These are phyloP conservation scores for Cromileptes altivelis DNA, from an alignment of 2,113 vertebrate genomes.

Conservation along the genomic window DNA sequence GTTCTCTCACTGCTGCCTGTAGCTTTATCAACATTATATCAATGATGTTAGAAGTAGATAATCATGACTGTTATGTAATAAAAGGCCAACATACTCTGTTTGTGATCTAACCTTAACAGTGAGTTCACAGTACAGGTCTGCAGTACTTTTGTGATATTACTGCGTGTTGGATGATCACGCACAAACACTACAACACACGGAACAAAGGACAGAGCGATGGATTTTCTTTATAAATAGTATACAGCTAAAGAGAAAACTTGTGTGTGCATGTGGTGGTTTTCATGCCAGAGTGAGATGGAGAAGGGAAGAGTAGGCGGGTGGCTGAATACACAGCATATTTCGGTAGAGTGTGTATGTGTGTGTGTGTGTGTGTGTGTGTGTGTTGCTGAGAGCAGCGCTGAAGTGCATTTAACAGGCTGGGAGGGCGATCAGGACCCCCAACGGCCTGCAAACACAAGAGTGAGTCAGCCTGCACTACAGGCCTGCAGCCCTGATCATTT, in stretches of 20 bases:
- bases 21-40: not conserved
- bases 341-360: not conserved
- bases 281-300: conserved; percentile 40
- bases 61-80: conserved; percentile 2
- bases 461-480: conserved; percentile 53
- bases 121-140: not conserved
- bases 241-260: conserved; percentile 15
- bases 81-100: not conserved
- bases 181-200: not conserved
- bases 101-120: not conserved
- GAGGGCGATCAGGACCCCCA: conserved; percentile 46
- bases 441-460: conserved; percentile 30
- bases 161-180: not conserved
- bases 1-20: not conserved
- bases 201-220: not conserved
- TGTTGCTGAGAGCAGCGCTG: conserved; percentile 40
- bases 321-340: conserved; percentile 35
- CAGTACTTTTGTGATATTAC: not conserved
- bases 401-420: conserved; percentile 53
- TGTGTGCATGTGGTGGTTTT: conserved; percentile 26
- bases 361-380: conserved; percentile 21
- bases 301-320: conserved; percentile 42
- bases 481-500: conserved; percentile 29
- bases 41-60: not conserved
- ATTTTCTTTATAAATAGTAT: not conserved